These are phyloP conservation scores for Lordiphosa stackelbergi DNA, from an alignment of 1,140 invertebrate species.

Conservation along the genomic window DNA sequence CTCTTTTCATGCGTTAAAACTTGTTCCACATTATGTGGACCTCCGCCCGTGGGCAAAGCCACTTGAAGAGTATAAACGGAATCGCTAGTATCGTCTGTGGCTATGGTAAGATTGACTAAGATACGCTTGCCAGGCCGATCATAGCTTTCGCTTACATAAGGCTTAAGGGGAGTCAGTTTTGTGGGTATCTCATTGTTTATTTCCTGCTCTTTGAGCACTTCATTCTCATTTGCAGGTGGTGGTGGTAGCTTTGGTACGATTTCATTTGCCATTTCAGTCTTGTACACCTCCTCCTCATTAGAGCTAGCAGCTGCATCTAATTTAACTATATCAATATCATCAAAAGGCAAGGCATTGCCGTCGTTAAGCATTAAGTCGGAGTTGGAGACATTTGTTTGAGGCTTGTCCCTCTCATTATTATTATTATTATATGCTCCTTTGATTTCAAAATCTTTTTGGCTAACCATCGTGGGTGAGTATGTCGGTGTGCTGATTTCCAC, in stretches of 20 bases:
- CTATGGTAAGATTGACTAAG: conserved; percentile 72
- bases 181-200: conserved; percentile 6
- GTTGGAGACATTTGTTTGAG: conserved; percentile 30
- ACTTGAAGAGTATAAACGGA: conserved; percentile 76
- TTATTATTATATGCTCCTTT: conserved; percentile 47
- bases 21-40: conserved; percentile 54
- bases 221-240: conserved; percentile 42
- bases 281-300: conserved; percentile 50
- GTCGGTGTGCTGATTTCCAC: conserved; percentile 66
- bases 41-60: conserved; percentile 60
- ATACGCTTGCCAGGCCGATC: conserved; percentile 62
- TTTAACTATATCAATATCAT: conserved; percentile 72
- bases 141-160: conserved; percentile 57
- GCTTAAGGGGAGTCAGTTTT: conserved; percentile 43
- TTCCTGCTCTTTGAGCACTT: conserved; percentile 42
- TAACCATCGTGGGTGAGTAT: conserved; percentile 29
- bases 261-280: conserved; percentile 18
- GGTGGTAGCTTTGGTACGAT: conserved; percentile 1
- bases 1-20: conserved; percentile 55
- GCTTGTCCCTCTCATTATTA: conserved; percentile 73
- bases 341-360: conserved; percentile 35
- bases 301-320: conserved; percentile 42
- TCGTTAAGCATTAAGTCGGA: conserved; percentile 68
- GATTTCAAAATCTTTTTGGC: conserved; percentile 75
- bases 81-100: conserved; percentile 66